Conservation (phyloP, 1,140 invertebrate genomes). For the Drosophila nigromelanica region DNA sequence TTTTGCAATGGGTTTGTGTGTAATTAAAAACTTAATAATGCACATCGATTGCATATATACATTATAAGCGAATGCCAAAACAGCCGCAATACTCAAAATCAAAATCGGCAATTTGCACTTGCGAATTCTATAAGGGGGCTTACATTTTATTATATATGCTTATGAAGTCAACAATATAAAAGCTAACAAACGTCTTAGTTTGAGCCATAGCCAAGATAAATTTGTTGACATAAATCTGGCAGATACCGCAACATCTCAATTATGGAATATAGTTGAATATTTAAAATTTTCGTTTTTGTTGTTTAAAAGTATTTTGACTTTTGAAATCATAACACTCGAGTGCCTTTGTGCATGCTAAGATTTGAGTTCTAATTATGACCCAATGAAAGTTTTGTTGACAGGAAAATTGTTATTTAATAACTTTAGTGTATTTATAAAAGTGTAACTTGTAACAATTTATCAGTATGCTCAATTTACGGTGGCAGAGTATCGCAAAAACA, state of each 20-base stretch:
- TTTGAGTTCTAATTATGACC: not conserved
- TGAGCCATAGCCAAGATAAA: too few species aligned
- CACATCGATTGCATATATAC: slow-evolving; percentile 21
- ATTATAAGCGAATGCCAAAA: slow-evolving; percentile 30
- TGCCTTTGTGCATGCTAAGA: not conserved
- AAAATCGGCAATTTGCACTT: not conserved
- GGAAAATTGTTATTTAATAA: not conserved
- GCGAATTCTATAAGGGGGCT: too few species aligned
- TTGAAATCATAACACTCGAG: not conserved
- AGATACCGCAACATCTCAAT: too few species aligned
- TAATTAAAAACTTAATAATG: slow-evolving; percentile 28
- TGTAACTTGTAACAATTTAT: slow-evolving; percentile 1
- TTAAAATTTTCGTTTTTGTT: too few species aligned
- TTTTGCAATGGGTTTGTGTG: slow-evolving; percentile 24
- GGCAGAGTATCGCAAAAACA: slow-evolving; percentile 21
- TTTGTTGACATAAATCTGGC: too few species aligned
- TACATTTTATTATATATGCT: too few species aligned
- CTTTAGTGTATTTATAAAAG: slow-evolving; percentile 2
- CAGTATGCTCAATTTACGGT: slow-evolving; percentile 16
- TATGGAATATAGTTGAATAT: too few species aligned
- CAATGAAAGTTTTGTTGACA: not conserved
- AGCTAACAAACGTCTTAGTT: too few species aligned
- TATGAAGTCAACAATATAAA: too few species aligned
- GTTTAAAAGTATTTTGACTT: too few species aligned
- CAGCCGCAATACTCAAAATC: slow-evolving; percentile 3